Evolutionary conservation across 1,140 invertebrate genomes (phyloP).

Genomic region (Drosophila aff.): DNA sequence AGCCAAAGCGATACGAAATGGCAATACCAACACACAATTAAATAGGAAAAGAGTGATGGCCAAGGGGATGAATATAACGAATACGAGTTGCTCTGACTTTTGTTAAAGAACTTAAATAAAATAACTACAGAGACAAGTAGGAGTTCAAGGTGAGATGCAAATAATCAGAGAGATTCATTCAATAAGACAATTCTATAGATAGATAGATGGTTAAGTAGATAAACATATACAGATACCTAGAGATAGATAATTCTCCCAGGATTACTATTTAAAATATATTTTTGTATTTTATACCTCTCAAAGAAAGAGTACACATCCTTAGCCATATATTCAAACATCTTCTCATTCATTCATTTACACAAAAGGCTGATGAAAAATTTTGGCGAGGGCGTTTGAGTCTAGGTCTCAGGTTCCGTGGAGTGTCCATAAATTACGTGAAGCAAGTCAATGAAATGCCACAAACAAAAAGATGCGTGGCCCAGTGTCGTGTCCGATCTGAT

Average conservation of each 20-base stretch:
- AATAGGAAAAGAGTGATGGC: slow-evolving; percentile 43
- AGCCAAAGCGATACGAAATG: slow-evolving; percentile 70
- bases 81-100: slow-evolving; percentile 23
- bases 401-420: slow-evolving; percentile 12
- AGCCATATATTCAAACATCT: slow-evolving; percentile 7
- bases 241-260: background rate
- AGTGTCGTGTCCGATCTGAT: slow-evolving; percentile 37
- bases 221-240: no score
- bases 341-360: slow-evolving; percentile 8
- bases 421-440: slow-evolving; percentile 63
- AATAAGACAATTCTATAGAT: no score
- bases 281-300: background rate
- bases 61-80: background rate
- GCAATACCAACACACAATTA: slow-evolving; percentile 81
- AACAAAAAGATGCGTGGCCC: slow-evolving; percentile 26
- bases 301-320: background rate
- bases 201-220: no score
- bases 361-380: slow-evolving; percentile 25
- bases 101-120: background rate
- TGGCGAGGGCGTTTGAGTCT: slow-evolving; percentile 35
- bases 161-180: no score
- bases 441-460: slow-evolving; percentile 67
- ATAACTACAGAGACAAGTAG: background rate
- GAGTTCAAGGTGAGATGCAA: background rate
- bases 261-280: background rate